Conservation (phyloP, 2,113 vertebrate genomes). For the Ahaetulla prasina region DNA sequence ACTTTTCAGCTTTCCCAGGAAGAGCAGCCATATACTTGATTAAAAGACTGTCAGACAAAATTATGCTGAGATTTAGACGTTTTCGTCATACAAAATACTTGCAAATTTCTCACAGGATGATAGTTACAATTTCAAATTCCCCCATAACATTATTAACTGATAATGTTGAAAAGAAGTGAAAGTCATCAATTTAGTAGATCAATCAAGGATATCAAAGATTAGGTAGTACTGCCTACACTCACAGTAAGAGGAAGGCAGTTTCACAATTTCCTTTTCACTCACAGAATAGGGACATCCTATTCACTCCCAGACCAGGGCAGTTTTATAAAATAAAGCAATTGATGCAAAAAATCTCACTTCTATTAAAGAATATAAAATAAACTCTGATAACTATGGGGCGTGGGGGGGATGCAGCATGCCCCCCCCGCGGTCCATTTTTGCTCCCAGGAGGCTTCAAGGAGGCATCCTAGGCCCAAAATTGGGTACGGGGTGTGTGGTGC, state of each 20-base stretch:
- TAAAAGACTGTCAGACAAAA: neutral
- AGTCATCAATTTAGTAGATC: neutral
- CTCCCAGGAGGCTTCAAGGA: too few relatives aligned
- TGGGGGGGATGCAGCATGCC: too few relatives aligned
- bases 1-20: conserved; percentile 8
- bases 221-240: neutral
- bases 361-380: neutral
- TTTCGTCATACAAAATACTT: neutral
- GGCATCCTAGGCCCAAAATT: too few relatives aligned
- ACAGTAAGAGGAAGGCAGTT: neutral
- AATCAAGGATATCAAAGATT: neutral
- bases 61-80: conserved; percentile 1
- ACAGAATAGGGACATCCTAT: neutral
- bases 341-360: neutral
- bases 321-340: neutral
- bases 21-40: neutral
- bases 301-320: neutral
- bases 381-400: neutral
- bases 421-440: too few relatives aligned
- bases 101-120: neutral
- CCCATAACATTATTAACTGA: neutral
- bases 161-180: neutral
- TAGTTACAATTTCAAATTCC: neutral
- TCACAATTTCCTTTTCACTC: neutral
- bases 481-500: too few relatives aligned